A percentile compares a stretch with the other conserved stretches of the same genome.
phyloP scores from a whole-genome alignment of 2,888 invertebrate species.

The Chydorus sphaericus region DNA sequence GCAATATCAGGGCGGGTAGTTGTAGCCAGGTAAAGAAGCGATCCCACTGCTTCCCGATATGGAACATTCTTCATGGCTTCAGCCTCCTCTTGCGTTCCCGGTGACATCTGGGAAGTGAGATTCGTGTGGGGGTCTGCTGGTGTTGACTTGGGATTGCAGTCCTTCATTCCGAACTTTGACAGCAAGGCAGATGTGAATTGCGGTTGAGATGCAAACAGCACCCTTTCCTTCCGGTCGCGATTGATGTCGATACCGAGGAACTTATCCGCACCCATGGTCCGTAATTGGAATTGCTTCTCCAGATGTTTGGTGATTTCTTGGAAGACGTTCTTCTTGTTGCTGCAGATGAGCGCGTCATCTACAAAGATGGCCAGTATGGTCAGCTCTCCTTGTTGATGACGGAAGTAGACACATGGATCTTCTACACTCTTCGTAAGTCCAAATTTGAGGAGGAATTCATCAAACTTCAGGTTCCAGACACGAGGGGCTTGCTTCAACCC shows the following conservation, averaged over 20 bases:
- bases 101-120: neutral
- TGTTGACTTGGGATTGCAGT: neutral
- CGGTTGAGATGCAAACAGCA: neutral
- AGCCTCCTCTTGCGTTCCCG: neutral
- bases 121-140: neutral
- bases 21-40: neutral
- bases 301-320: neutral
- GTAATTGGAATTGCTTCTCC: neutral
- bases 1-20: slow-evolving; percentile 4
- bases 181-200: neutral
- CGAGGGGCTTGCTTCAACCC: neutral
- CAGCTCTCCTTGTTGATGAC: neutral
- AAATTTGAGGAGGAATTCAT: neutral
- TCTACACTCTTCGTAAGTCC: neutral
- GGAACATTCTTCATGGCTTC: neutral
- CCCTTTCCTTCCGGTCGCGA: neutral
- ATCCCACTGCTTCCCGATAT: neutral
- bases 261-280: neutral
- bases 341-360: neutral
- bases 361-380: slow-evolving; percentile 1
- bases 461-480: neutral
- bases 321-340: neutral
- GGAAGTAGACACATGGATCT: neutral
- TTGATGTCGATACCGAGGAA: neutral
- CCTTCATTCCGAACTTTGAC: neutral